A percentile compares a stretch with the other conserved stretches of the same genome.
Evolutionary conservation across 64 coral and sea anemone species (phyloP).

Genomic region (Pocillopora damicornis): DNA sequence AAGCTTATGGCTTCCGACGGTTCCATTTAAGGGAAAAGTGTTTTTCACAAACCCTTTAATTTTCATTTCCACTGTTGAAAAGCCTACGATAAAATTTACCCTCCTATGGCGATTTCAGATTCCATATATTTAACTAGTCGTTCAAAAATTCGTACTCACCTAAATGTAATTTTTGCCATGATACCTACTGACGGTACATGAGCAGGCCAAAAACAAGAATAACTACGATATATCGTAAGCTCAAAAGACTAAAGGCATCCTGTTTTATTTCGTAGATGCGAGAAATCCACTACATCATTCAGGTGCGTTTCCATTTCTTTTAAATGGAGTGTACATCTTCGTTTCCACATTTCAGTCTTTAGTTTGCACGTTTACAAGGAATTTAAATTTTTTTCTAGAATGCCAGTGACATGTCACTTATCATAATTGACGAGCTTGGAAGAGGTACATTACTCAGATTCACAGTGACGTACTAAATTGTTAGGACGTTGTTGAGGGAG

Average conservation of each 20-base stretch:
- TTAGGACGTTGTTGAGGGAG: no score
- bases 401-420: slow-evolving; percentile 66
- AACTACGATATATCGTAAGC: background rate
- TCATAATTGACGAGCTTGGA: slow-evolving; percentile 96
- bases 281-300: slow-evolving; percentile 93
- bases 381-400: slow-evolving; percentile 55
- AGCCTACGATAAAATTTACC: no score
- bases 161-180: no score
- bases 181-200: no score
- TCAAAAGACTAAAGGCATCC: background rate
- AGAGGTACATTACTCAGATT: slow-evolving; percentile 53
- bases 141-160: no score
- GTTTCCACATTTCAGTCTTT: background rate
- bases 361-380: background rate
- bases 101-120: no score
- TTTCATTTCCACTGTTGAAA: no score
- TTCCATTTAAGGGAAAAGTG: background rate
- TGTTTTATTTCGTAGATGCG: slow-evolving; percentile 71
- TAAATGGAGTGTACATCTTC: background rate
- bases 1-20: background rate
- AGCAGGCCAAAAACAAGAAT: background rate
- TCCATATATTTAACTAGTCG: no score
- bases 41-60: no score
- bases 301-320: slow-evolving; percentile 41
- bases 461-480: background rate